Base-by-base conservation (phyloP, 2,113 vertebrate genomes). In the Eulemur rufifrons region DNA sequence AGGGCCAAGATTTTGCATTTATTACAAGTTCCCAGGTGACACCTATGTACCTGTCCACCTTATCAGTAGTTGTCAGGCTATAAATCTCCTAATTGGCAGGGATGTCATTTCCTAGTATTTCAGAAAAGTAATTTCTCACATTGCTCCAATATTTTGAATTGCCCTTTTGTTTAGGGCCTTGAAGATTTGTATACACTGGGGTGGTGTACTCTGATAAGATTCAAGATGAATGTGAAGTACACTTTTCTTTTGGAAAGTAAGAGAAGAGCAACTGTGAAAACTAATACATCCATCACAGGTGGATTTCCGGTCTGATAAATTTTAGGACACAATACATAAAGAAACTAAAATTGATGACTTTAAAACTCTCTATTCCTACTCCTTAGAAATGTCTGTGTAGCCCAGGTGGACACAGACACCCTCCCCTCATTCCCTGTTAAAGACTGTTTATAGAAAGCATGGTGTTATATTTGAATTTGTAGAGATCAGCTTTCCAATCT, bases 21-120 rank as follows among this genome's bases (percentile, higher is more conserved):
- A 20, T 78, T n/a, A 12, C 20, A 64, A 47, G 52, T 5, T 45
- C 42, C 29, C 52, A 52, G 27, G 27, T 27, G 8, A 32, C 42
- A 42, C 11, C 1, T 32, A 0, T 32, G 56, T 5, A 2, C 23
- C 11, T 37, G 8, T 52, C 56, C 6, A 32, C 6, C 0, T 27
- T 23, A 5, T 39, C 34, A 12, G 9, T 12, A 7, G 9, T 5
- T 29, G 25, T 39, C 42, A 54, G 54, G 20, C 34, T 84, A 17
- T 14, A 34, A 45, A 74, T 27, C 20, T 64, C 37, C 47, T 76
- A 34, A 66, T 11, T 15, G 29, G 10, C 29, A 64, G 25, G 18
- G 7, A 14, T 3, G 37, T 47, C n/a, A 4, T 34, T 37, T 89
- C 56, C 45, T 21, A 59, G 50, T 10, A 18, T 68, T 80, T 61